These are phyloP conservation scores for Prionailurus viverrinus DNA, from an alignment of 2,113 vertebrate genomes.

Conservation along the genomic window DNA sequence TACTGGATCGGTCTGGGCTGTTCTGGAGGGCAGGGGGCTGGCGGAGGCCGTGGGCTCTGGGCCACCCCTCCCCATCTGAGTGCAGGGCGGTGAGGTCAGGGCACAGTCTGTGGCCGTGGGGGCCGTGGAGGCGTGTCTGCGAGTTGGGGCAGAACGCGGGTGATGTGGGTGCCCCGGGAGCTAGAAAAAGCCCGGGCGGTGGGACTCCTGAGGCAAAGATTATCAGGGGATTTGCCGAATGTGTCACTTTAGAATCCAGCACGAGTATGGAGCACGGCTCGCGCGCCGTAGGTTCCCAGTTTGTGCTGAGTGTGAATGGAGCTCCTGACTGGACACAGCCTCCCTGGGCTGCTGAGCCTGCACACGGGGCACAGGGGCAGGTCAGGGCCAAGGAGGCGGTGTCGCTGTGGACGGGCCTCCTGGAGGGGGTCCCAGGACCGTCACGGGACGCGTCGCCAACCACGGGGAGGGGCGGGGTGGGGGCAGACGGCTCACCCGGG, in stretches of 20 bases:
- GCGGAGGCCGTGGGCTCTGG: too few relatives aligned
- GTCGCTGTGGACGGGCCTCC: not conserved
- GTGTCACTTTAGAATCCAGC: accelerated
- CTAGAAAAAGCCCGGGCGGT: not conserved
- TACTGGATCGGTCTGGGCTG: not conserved
- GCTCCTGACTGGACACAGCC: not conserved
- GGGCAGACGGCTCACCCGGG: not conserved
- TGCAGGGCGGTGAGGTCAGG: not conserved
- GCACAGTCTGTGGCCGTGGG: not conserved
- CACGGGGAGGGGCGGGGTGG: not conserved
- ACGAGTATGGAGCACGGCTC: too few relatives aligned
- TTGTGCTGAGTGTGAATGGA: too few relatives aligned
- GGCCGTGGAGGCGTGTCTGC: not conserved
- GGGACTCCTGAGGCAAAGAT: not conserved
- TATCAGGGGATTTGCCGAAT: too few relatives aligned
- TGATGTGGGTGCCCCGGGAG: not conserved
- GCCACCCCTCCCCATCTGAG: not conserved
- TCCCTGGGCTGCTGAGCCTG: not conserved
- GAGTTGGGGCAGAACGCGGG: not conserved
- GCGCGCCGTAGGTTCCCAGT: too few relatives aligned
- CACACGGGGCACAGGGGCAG: not conserved
- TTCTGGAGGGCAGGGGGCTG: not conserved
- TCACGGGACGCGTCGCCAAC: not conserved
- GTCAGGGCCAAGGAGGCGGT: not conserved
- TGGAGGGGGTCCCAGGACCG: not conserved